Conservation (phyloP, 1,140 invertebrate genomes). For the Chrysomallon squamiferum region DNA sequence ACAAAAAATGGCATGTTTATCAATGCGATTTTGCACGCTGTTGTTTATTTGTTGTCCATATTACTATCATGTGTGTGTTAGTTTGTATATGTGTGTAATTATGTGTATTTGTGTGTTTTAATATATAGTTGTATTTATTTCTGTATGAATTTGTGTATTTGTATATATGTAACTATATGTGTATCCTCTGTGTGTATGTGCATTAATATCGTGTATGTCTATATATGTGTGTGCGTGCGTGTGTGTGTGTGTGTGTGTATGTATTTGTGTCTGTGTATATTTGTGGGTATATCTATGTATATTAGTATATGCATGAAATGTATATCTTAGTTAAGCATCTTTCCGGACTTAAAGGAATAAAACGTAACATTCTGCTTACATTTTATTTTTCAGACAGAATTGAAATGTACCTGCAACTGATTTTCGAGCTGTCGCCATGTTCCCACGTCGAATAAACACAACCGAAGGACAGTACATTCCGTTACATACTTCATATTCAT, state of each 20-base stretch:
- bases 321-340: not conserved
- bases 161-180: not conserved
- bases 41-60: not conserved
- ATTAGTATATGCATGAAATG: not conserved
- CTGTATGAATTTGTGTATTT: not conserved
- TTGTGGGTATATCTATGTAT: not conserved
- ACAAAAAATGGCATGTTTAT: not conserved
- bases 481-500: too few relatives aligned
- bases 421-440: conserved; percentile 86
- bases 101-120: too few relatives aligned
- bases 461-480: too few relatives aligned
- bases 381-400: conserved; percentile 78
- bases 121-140: not conserved
- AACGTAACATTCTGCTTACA: not conserved
- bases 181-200: too few relatives aligned
- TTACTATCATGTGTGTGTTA: not conserved
- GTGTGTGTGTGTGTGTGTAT: too few relatives aligned
- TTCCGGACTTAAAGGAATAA: not conserved
- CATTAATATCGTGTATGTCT: too few relatives aligned
- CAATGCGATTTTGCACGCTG: not conserved
- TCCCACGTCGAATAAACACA: conserved; percentile 33
- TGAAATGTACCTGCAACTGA: conserved; percentile 88
- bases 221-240: not conserved
- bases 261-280: not conserved
- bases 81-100: not conserved